A percentile compares a stretch with the other conserved stretches of the same genome.
These are phyloP conservation scores for Xanthia icteritia DNA, from an alignment of 2,888 invertebrate genomes.

Conservation along the genomic window DNA sequence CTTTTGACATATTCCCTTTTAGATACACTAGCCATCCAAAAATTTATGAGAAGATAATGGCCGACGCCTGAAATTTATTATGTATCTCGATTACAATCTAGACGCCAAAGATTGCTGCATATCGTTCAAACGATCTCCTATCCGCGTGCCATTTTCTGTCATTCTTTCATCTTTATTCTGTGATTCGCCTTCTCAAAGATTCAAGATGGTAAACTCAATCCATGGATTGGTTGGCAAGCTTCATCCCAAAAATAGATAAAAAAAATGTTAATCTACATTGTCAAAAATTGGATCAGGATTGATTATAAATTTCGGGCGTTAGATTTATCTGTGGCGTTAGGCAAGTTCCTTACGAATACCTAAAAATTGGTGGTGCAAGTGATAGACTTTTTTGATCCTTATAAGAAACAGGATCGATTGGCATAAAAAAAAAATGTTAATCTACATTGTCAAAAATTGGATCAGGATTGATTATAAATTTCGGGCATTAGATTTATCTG, in stretches of 20 bases:
- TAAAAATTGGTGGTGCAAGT: slow-evolving; percentile 26
- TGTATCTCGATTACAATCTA: not conserved
- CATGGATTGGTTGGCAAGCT: not conserved
- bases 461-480: slow-evolving; percentile 10
- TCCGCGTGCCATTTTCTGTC: not conserved
- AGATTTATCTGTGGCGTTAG: not conserved
- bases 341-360: not conserved
- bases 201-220: not conserved
- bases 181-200: not conserved
- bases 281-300: not conserved
- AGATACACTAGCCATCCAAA: slow-evolving; percentile 18
- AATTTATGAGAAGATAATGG: slow-evolving; percentile 3
- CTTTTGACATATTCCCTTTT: not conserved
- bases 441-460: not conserved
- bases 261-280: not conserved
- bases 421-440: not conserved
- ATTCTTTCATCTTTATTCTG: not conserved
- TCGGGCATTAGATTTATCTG: not conserved
- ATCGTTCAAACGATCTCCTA: not conserved
- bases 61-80: slow-evolving; percentile 10
- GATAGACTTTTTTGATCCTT: too few species aligned
- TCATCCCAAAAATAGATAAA: not conserved
- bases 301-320: slow-evolving; percentile 19
- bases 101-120: not conserved
- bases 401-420: too few species aligned